Evolutionary conservation across 2,888 invertebrate genomes (phyloP).

Genomic region (Ecdyonurus torrentis): DNA sequence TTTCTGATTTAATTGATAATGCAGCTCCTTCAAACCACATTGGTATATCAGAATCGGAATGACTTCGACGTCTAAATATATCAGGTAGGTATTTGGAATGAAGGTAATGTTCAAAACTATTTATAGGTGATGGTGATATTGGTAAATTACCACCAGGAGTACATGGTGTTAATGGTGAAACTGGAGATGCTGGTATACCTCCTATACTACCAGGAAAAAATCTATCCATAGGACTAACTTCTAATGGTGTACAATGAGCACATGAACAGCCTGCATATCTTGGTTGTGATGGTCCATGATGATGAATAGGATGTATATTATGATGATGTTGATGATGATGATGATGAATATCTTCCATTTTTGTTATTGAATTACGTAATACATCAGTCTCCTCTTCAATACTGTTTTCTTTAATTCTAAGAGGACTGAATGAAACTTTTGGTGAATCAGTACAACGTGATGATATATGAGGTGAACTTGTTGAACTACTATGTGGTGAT

Average conservation of each 20-base stretch:
- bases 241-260: conserved; percentile 21
- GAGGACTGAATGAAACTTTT: conserved; percentile 35
- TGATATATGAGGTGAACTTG: conserved; percentile 21
- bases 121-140: conserved; percentile 29
- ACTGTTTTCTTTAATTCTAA: conserved; percentile 31
- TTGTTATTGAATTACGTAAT: conserved; percentile 6
- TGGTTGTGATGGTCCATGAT: conserved; percentile 16
- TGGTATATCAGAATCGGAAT: conserved; percentile 47
- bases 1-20: not conserved
- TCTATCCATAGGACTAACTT: conserved; percentile 27
- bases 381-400: conserved; percentile 25
- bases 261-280: conserved; percentile 24
- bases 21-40: conserved; percentile 31
- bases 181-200: conserved; percentile 34
- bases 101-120: conserved; percentile 43
- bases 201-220: conserved; percentile 17
- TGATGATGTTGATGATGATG: conserved; percentile 12
- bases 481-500: conserved; percentile 34
- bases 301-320: conserved; percentile 19
- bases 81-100: conserved; percentile 46
- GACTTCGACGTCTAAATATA: conserved; percentile 40
- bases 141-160: conserved; percentile 24
- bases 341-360: conserved; percentile 9
- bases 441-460: conserved; percentile 28
- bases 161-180: conserved; percentile 34